Evolutionary conservation across 1,140 invertebrate genomes (phyloP).

Genomic region (Drosophila funebris): DNA sequence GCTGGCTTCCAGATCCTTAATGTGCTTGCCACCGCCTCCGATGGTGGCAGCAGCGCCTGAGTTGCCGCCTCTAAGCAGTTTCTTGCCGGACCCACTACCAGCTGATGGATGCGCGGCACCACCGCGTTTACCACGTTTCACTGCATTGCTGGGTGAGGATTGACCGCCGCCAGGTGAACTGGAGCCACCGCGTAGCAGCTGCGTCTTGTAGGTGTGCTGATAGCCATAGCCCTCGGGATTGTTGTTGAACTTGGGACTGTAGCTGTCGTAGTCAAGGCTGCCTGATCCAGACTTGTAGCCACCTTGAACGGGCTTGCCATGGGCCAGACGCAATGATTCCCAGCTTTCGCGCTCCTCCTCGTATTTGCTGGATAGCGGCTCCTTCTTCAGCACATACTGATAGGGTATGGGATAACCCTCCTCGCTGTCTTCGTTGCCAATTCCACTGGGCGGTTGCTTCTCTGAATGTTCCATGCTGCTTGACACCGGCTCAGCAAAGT

Average conservation of each 20-base stretch:
- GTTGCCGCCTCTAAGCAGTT: constrained; percentile 34
- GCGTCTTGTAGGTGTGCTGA: constrained; percentile 74
- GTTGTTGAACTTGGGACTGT: constrained; percentile 81
- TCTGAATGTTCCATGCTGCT: constrained; percentile 23
- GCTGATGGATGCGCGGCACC: constrained; percentile 11
- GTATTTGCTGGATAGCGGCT: constrained; percentile 55
- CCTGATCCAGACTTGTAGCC: constrained; percentile 25
- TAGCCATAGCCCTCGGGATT: constrained; percentile 82
- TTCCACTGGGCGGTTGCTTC: not conserved
- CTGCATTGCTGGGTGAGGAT: not conserved
- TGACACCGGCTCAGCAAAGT: constrained; percentile 69
- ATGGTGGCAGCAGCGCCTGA: constrained; percentile 3
- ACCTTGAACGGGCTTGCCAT: constrained; percentile 15
- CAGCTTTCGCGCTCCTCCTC: constrained; percentile 59
- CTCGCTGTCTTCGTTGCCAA: constrained; percentile 7
- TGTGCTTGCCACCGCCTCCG: constrained; percentile 16
- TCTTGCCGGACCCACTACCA: constrained; percentile 51
- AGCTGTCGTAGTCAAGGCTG: constrained; percentile 74
- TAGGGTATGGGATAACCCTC: constrained; percentile 74
- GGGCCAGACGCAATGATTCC: constrained; percentile 50
- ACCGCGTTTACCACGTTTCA: constrained; percentile 39
- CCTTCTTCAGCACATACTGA: constrained; percentile 77
- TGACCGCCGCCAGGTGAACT: constrained; percentile 36
- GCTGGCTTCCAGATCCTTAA: constrained; percentile 76
- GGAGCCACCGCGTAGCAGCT: constrained; percentile 28